Evolutionary conservation across 2,797 vertebrate species (phyloP).

Genomic region (Urocyon cinereoargenteus): DNA sequence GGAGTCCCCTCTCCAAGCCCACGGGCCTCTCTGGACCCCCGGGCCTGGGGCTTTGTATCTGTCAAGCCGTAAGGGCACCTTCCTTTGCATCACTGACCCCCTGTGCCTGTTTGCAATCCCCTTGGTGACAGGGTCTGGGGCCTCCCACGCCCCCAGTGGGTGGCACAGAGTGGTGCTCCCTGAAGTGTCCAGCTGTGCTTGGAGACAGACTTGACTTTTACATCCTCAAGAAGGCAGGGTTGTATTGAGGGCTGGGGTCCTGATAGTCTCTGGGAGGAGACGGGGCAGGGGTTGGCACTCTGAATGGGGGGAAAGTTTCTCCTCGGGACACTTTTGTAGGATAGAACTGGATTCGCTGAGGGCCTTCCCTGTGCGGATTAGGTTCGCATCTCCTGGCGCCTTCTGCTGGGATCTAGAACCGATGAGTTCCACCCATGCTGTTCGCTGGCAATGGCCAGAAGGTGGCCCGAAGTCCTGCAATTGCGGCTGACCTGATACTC

Average conservation of each 20-base stretch:
- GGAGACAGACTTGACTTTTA: not conserved
- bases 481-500: no score
- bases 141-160: rapidly evolving
- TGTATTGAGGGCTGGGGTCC: not conserved
- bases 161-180: rapidly evolving
- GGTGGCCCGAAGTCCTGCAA: rapidly evolving
- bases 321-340: not conserved
- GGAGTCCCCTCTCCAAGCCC: not conserved
- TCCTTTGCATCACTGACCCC: rapidly evolving
- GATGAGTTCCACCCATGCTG: rapidly evolving
- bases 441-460: not conserved
- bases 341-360: rapidly evolving
- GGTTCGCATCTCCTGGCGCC: rapidly evolving
- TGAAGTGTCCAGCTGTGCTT: rapidly evolving
- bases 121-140: rapidly evolving
- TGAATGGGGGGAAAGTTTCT: not conserved
- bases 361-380: not conserved
- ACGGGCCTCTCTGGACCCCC: rapidly evolving
- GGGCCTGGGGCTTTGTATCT: rapidly evolving
- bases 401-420: not conserved
- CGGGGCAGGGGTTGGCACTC: not conserved
- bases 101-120: not conserved
- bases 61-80: not conserved
- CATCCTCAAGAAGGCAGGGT: rapidly evolving
- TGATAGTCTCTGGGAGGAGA: not conserved